Conservation (phyloP, 1,140 invertebrate species). For the Drosophila nebulosa region DNA sequence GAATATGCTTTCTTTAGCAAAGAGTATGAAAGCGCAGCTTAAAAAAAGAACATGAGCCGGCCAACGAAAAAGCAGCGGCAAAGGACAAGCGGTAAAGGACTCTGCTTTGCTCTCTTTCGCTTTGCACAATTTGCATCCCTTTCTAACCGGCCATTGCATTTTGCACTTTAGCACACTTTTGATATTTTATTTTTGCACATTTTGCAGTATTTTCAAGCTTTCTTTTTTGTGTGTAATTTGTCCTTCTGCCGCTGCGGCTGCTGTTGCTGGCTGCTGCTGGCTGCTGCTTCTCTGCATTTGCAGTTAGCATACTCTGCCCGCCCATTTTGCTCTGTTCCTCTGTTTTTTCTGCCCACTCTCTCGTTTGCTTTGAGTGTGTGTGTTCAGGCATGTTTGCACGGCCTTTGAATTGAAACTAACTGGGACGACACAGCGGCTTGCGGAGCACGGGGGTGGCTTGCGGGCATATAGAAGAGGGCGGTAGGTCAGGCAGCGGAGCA, state of each 20-base stretch:
- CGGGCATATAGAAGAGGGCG: background rate
- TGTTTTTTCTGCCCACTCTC: background rate
- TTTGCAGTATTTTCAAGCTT: constrained; percentile 52
- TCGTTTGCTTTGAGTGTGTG: constrained; percentile 16
- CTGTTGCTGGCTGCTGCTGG: constrained; percentile 11
- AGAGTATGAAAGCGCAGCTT: constrained; percentile 18
- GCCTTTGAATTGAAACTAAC: constrained; percentile 38
- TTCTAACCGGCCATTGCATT: constrained; percentile 17
- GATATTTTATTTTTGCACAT: constrained; percentile 61
- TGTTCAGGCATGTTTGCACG: constrained; percentile 49
- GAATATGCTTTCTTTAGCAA: background rate
- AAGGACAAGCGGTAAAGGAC: constrained; percentile 6
- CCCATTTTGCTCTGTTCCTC: constrained; percentile 6
- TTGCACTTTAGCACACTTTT: constrained; percentile 40
- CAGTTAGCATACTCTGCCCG: constrained; percentile 50
- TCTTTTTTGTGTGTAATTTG: constrained; percentile 6
- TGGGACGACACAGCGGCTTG: constrained; percentile 10
- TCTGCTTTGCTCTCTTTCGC: constrained; percentile 9
- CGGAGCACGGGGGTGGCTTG: background rate
- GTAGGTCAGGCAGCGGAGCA: background rate
- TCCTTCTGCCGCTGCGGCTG: background rate
- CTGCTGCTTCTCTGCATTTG: constrained; percentile 47
- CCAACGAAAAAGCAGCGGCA: background rate
- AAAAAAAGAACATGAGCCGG: constrained; percentile 15
- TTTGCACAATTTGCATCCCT: constrained; percentile 40